Conservation (phyloP, 1,140 invertebrate genomes). For the Drosophila mauritiana region DNA sequence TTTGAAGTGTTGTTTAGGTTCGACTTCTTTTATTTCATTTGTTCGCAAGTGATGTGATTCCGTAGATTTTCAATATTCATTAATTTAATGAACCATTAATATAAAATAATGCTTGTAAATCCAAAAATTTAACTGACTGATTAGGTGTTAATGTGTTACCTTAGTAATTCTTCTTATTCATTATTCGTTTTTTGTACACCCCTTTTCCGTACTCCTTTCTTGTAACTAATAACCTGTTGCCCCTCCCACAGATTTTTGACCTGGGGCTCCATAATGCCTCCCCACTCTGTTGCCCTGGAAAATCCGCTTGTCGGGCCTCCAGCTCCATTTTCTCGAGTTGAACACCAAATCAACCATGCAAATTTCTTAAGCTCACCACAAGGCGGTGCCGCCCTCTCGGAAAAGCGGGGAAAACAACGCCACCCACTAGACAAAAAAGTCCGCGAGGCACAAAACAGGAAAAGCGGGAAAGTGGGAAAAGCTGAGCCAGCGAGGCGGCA, state of each 20-base stretch:
- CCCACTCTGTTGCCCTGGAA: not conserved
- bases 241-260: not conserved
- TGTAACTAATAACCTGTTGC: constrained; percentile 13
- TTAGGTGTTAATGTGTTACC: constrained; percentile 7
- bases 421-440: constrained; percentile 47
- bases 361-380: constrained; percentile 75
- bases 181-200: not conserved
- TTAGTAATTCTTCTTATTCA: not conserved
- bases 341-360: constrained; percentile 76
- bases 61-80: no score
- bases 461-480: constrained; percentile 6
- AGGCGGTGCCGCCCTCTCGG: constrained; percentile 21
- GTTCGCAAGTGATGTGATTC: no score
- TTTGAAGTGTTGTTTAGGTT: constrained; percentile 12
- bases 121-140: not conserved
- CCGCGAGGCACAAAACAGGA: constrained; percentile 53
- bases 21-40: not conserved
- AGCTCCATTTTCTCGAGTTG: constrained; percentile 5
- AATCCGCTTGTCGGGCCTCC: constrained; percentile 11
- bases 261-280: not conserved
- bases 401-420: constrained; percentile 5
- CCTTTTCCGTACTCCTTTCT: not conserved
- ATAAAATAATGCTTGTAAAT: no score
- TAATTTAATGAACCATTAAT: no score
- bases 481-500: constrained; percentile 59